Percentiles rank a stretch among this genome's conserved stretches.
phyloP scores from a whole-genome alignment of 2,797 vertebrate genomes.

The Falco columbarius region DNA sequence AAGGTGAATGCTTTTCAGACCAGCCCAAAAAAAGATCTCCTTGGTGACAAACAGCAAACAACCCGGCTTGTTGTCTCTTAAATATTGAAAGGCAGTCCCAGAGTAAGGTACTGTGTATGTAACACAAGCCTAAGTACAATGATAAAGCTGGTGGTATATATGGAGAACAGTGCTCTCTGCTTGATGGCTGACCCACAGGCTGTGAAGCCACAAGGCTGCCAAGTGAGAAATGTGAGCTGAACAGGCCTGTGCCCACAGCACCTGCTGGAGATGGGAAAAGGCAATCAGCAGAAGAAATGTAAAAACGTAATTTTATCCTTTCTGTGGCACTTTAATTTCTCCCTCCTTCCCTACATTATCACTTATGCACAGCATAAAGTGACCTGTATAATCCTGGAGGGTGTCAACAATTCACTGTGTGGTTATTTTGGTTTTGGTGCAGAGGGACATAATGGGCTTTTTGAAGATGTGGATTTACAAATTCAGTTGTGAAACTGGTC shows the following conservation, averaged over 20 bases:
- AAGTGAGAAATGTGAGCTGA: background rate
- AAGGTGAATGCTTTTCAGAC: background rate
- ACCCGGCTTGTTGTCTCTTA: background rate
- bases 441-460: background rate
- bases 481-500: background rate
- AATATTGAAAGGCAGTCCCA: background rate
- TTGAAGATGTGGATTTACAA: background rate
- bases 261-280: background rate
- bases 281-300: background rate
- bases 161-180: background rate
- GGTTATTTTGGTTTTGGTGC: background rate
- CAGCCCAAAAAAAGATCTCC: background rate
- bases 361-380: background rate
- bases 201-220: background rate
- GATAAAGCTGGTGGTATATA: background rate
- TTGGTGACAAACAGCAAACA: fast-evolving
- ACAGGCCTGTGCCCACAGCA: background rate
- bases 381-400: background rate
- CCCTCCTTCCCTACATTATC: background rate
- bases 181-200: background rate
- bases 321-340: background rate
- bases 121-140: background rate
- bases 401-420: background rate
- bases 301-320: background rate
- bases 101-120: background rate